Percentiles rank a stretch among this genome's conserved stretches.
phyloP scores from a whole-genome alignment of 37 sponge, comb jelly and placozoan species.

The Mnemiopsis leidyi region DNA sequence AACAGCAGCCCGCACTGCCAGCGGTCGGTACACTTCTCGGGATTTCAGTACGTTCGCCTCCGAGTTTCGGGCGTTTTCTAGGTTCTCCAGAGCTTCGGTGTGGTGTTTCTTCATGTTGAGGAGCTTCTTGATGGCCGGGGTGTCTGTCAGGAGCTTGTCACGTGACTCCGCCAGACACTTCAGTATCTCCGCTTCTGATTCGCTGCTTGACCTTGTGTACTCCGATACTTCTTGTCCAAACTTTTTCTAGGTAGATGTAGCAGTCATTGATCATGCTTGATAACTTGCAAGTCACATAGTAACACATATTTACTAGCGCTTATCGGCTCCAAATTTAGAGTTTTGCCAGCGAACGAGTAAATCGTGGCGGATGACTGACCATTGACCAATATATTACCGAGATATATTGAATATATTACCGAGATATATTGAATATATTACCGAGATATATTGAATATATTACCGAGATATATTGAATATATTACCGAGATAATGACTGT shows the following conservation, averaged over 20 bases:
- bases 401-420: too few species aligned
- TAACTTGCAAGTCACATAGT: too few species aligned
- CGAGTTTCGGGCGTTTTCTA: background rate
- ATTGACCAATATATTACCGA: too few species aligned
- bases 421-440: too few species aligned
- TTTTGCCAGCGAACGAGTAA: too few species aligned
- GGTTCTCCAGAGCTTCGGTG: constrained; percentile 59
- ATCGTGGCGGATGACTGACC: too few species aligned
- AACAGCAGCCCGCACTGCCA: constrained; percentile 49
- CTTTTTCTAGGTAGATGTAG: background rate
- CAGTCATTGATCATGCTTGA: background rate
- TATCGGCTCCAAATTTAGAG: too few species aligned
- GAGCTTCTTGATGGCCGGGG: constrained; percentile 42
- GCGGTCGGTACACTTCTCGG: constrained; percentile 50
- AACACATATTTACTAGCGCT: too few species aligned
- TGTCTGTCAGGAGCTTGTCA: constrained; percentile 5
- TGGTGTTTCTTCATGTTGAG: constrained; percentile 50
- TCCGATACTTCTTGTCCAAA: constrained; percentile 35
- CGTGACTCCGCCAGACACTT: constrained; percentile 22
- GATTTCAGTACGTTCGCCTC: constrained; percentile 54
- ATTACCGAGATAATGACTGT: too few species aligned
- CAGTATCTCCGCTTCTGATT: constrained; percentile 18
- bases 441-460: too few species aligned
- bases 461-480: too few species aligned
- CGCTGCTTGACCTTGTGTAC: constrained; percentile 26